phyloP scores from a whole-genome alignment of 1,140 invertebrate species.

The Chymomyza costata region DNA sequence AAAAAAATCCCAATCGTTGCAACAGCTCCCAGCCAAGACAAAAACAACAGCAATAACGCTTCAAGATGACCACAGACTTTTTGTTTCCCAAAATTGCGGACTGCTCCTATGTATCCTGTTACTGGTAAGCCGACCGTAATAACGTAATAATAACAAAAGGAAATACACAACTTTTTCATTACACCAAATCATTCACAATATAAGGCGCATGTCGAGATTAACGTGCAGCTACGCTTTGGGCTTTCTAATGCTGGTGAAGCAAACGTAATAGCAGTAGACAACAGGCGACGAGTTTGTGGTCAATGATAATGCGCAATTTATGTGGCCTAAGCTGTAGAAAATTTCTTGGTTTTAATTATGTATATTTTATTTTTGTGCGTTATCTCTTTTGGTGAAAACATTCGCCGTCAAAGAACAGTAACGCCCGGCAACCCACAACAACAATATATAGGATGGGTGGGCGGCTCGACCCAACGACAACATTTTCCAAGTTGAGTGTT shows the following conservation, averaged over 20 bases:
- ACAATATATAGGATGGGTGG: too few species aligned
- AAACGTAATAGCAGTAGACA: background rate
- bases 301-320: slow-evolving; percentile 32
- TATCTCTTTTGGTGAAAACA: slow-evolving; percentile 48
- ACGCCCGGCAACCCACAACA: slow-evolving; percentile 10
- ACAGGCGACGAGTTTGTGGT: slow-evolving; percentile 13
- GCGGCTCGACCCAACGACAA: too few species aligned
- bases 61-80: slow-evolving; percentile 69
- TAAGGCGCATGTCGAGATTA: background rate
- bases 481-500: slow-evolving; percentile 4
- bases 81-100: slow-evolving; percentile 80
- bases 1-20: background rate
- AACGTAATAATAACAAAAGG: slow-evolving; percentile 3
- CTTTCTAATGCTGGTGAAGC: too few species aligned
- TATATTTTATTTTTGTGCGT: slow-evolving; percentile 54
- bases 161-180: slow-evolving; percentile 41
- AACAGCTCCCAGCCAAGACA: slow-evolving; percentile 1
- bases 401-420: too few species aligned
- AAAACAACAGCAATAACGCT: slow-evolving; percentile 5
- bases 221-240: too few species aligned
- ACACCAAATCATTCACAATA: slow-evolving; percentile 43
- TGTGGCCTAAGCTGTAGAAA: slow-evolving; percentile 6
- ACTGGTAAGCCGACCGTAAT: slow-evolving; percentile 77
- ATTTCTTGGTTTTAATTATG: slow-evolving; percentile 44
- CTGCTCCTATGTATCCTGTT: slow-evolving; percentile 83